Evolutionary conservation across 2,797 vertebrate genomes (phyloP).

Genomic region (Smutsia temminckii): DNA sequence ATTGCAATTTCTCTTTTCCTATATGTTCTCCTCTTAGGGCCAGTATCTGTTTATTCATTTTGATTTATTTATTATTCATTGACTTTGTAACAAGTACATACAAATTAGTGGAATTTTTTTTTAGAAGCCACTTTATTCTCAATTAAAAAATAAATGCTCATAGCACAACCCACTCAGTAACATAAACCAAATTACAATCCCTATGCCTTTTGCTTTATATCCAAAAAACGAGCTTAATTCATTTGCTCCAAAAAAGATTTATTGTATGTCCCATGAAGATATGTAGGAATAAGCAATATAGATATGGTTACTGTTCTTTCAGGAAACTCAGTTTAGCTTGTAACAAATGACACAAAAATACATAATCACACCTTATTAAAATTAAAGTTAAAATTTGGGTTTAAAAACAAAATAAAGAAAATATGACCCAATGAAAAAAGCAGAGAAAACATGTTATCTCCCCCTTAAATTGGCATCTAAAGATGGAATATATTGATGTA

Average conservation of each 20-base stretch:
- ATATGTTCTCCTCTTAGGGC: neutral
- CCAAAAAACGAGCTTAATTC: neutral
- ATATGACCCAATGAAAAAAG: neutral
- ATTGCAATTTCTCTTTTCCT: neutral
- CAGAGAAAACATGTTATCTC: neutral
- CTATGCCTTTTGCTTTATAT: neutral
- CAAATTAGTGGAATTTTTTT: neutral
- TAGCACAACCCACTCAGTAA: neutral
- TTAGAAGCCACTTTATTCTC: neutral
- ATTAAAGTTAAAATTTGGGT: neutral
- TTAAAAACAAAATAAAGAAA: constrained; percentile 30
- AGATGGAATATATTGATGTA: constrained; percentile 30
- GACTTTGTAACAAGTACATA: neutral
- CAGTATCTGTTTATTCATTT: constrained; percentile 7
- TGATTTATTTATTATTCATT: neutral
- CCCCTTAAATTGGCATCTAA: constrained; percentile 8
- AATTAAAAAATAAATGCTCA: constrained; percentile 38
- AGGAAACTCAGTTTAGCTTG: neutral
- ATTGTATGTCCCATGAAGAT: neutral
- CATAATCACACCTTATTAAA: neutral
- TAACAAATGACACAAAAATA: neutral
- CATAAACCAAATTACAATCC: neutral
- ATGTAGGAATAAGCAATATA: constrained; percentile 14
- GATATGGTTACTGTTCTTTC: neutral
- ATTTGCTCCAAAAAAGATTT: neutral